phyloP scores from a whole-genome alignment of 2,888 invertebrate species.

The Sarcophaga subvicina region DNA sequence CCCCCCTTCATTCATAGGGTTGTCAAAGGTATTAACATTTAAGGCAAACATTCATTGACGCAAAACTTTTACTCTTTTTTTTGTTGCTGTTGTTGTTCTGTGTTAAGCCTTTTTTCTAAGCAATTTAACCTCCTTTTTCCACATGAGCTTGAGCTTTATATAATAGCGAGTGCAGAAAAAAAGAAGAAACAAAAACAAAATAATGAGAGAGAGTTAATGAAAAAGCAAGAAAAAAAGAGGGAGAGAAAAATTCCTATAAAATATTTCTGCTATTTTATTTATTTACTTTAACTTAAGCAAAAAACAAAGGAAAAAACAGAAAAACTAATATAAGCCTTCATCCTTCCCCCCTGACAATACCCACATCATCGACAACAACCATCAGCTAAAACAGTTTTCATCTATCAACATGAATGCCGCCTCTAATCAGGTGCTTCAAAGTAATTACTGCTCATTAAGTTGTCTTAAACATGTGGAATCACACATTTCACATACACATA shows the following conservation, averaged over 20 bases:
- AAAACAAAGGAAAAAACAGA: too few relatives aligned
- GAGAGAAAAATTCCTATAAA: conserved; percentile 14
- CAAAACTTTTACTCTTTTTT: background rate
- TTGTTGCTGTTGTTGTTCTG: too few relatives aligned
- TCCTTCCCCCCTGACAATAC: background rate
- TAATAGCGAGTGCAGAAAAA: too few relatives aligned
- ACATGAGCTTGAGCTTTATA: too few relatives aligned
- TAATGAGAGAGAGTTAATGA: too few relatives aligned
- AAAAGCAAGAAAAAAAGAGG: background rate
- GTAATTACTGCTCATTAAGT: conserved; percentile 73
- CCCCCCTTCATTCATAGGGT: background rate
- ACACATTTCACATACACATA: conserved; percentile 12
- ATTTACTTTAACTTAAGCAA: conserved; percentile 23
- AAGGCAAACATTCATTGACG: conserved; percentile 11
- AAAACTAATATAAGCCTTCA: background rate
- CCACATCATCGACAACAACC: background rate
- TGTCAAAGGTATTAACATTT: background rate
- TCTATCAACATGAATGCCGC: conserved; percentile 55
- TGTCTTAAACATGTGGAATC: conserved; percentile 68
- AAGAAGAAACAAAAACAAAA: too few relatives aligned
- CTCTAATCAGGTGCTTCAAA: conserved; percentile 70
- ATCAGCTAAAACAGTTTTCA: conserved; percentile 28
- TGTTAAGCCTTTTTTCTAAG: conserved; percentile 15
- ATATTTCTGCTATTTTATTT: conserved; percentile 29
- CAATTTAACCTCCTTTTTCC: conserved; percentile 37